Base-by-base conservation (phyloP, 2,113 vertebrate species). In the Ptilonorhynchus violaceus region DNA sequence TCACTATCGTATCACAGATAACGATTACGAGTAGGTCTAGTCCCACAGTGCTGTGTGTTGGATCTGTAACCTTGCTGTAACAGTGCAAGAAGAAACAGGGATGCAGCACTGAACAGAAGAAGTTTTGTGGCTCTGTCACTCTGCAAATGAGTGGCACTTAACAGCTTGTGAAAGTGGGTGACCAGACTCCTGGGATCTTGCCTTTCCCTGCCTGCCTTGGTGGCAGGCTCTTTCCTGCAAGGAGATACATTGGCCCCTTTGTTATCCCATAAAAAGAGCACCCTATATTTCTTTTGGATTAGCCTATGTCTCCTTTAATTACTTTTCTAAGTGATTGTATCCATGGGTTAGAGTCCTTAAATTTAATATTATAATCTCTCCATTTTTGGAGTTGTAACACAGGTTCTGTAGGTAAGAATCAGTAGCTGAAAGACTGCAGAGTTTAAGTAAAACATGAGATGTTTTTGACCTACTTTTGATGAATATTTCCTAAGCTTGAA, bases 241-340 rank as follows among this genome's bases (percentile, higher is more conserved):
- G 25, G 20, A 47, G 11, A 7, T 60, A 15, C 18, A 10, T 5
- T 19, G 25, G 11, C 53, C 8, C 28, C 15, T 60, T 76, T 64
- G 24, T 52, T 39, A n/a, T 20, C 6, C 11, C 15, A 7, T 28
- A 22, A 52, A 87, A 84, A 52, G 9, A 41, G 3, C 28, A 56
- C 4, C 4, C 4, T 20, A 10, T 16, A 2, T 25, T 82, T 72
- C 30, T 46, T 47, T 33, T 79, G 7, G 9, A 31, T 53, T 70
- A 39, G 10, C 19, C 18, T 16, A 6, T 0, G 0, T 67, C 7
- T 1, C 24, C n/a, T 83, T 58, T 2, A 0, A 56, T 31, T 68
- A 21, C 13, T 75, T 79, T 72, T 79, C 24, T 11, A 56, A 58
- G 28, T 13, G 24, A 52, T 22, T 35, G 2, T 50, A 23, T 85